Conservation (phyloP, 2,888 invertebrate species). For the Amblyjoppa fuscipennis region DNA sequence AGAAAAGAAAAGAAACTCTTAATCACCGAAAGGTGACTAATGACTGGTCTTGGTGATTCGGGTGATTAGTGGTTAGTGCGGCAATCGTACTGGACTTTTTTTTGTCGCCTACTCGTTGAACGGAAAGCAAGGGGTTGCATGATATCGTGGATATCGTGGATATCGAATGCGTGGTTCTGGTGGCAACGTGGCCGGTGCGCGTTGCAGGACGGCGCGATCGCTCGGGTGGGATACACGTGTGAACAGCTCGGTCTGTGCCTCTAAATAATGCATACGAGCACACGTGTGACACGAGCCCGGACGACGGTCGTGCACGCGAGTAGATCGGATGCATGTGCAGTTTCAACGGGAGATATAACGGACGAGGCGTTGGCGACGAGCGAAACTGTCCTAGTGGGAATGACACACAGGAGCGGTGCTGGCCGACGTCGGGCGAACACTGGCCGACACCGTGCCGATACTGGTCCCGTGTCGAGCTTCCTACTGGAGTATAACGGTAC, state of each 20-base stretch:
- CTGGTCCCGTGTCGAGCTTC: no score
- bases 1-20: background rate
- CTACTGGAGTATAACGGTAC: background rate
- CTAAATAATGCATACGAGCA: conserved; percentile 71
- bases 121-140: conserved; percentile 10
- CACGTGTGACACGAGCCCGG: conserved; percentile 61
- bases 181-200: background rate
- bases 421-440: no score
- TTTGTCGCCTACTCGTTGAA: conserved; percentile 14
- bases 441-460: no score
- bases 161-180: conserved; percentile 40
- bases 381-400: conserved; percentile 2
- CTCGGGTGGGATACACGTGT: conserved; percentile 69
- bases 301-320: conserved; percentile 27
- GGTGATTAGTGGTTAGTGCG: conserved; percentile 4
- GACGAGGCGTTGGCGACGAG: conserved; percentile 17
- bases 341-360: conserved; percentile 16
- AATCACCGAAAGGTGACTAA: background rate
- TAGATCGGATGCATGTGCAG: conserved; percentile 36
- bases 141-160: conserved; percentile 43
- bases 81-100: background rate
- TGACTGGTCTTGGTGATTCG: background rate
- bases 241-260: conserved; percentile 69
- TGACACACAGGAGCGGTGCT: no score
- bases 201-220: conserved; percentile 47